Conservation (phyloP, 2,888 invertebrate genomes). For the Hipparchia sbordonii region DNA sequence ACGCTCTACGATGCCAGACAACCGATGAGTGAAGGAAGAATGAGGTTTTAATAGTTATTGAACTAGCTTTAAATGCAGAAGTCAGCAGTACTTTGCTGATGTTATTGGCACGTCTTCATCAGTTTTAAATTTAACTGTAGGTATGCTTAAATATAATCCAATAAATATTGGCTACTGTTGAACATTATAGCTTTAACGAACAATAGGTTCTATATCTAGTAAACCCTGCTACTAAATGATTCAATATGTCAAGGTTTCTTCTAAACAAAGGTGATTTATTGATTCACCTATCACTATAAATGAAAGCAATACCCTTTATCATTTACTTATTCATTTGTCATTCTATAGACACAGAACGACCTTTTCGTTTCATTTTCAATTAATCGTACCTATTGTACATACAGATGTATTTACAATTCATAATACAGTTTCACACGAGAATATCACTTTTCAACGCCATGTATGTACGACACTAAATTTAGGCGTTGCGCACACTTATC, state of each 20-base stretch:
- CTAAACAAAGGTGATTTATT: neutral
- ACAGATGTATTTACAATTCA: no score
- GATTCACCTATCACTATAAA: neutral
- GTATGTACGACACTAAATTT: no score
- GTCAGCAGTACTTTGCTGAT: no score
- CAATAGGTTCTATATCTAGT: neutral
- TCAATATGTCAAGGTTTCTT: neutral
- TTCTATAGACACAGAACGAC: neutral
- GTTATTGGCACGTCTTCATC: no score
- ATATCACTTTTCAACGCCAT: neutral
- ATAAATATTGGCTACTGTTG: constrained; percentile 10
- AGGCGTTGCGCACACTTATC: no score
- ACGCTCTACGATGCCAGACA: no score
- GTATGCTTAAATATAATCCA: constrained; percentile 7
- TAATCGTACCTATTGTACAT: neutral
- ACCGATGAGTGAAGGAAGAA: no score
- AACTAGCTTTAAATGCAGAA: no score
- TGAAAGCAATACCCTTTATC: neutral
- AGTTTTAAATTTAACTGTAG: neutral
- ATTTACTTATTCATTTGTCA: neutral
- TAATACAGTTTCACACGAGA: no score
- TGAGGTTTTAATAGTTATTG: no score
- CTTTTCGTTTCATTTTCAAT: neutral
- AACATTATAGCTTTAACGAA: neutral
- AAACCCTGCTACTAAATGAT: neutral